Percentiles rank a stretch among this genome's conserved stretches.
These are phyloP conservation scores for Platycercus adscitus DNA, from an alignment of 2,113 vertebrate genomes.

Conservation along the genomic window DNA sequence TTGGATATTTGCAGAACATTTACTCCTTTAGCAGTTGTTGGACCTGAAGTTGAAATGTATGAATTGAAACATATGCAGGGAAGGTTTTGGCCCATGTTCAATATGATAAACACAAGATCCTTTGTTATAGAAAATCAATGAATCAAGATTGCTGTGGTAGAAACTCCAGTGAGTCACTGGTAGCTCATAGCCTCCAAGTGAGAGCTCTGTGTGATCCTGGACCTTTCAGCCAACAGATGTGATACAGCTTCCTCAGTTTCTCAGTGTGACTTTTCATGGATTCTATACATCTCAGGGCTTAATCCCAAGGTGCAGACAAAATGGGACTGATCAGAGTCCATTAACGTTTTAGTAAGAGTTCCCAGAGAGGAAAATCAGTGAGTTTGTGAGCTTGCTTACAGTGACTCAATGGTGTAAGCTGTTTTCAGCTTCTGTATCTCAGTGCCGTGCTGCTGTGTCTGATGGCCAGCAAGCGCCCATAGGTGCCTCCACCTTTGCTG, in stretches of 20 bases:
- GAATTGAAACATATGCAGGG: background rate
- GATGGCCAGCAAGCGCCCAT: background rate
- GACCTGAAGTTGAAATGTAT: background rate
- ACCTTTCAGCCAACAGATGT: background rate
- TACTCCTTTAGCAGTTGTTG: background rate
- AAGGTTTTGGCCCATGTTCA: background rate
- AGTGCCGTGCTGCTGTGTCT: background rate
- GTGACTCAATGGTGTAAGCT: background rate
- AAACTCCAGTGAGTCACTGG: background rate
- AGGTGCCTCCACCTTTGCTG: accelerated
- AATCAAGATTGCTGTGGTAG: background rate
- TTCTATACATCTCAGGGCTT: background rate
- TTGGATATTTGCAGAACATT: background rate
- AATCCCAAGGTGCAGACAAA: background rate
- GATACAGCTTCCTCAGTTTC: background rate
- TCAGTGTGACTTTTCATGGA: background rate
- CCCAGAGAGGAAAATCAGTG: background rate
- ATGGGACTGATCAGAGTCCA: background rate
- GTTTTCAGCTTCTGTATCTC: background rate
- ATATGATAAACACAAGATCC: background rate
- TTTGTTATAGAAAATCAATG: background rate
- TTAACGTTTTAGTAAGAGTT: background rate
- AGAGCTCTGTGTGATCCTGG: background rate
- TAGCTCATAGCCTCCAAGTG: accelerated
- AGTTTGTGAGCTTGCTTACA: background rate